Evolutionary conservation across 2,797 vertebrate species (phyloP).

Genomic region (Chelon auratus): DNA sequence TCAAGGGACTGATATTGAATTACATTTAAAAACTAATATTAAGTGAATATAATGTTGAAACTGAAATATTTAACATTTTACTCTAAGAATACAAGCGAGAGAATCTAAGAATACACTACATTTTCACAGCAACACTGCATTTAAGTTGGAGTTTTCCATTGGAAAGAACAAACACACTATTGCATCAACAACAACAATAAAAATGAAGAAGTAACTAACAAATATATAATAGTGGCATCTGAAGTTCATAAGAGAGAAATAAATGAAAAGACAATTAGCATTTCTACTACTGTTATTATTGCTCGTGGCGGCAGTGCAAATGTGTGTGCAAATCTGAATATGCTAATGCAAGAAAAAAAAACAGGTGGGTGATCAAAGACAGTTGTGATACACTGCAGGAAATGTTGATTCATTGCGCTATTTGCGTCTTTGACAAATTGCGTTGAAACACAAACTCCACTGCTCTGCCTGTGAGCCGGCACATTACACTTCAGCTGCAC

Average conservation of each 20-base stretch:
- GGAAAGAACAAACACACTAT: too few species aligned
- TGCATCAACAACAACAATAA: too few species aligned
- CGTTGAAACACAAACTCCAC: constrained; percentile 45
- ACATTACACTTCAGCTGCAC: constrained; percentile 32
- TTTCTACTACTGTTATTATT: not conserved
- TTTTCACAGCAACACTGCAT: not conserved
- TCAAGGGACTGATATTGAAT: too few species aligned
- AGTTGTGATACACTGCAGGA: constrained; percentile 22
- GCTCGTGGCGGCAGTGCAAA: not conserved
- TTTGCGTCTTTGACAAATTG: constrained; percentile 60
- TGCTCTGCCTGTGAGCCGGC: constrained; percentile 31
- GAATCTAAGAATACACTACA: not conserved
- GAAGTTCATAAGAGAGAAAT: not conserved
- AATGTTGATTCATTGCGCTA: constrained; percentile 58
- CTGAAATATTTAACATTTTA: too few species aligned
- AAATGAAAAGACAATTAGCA: not conserved
- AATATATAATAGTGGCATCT: not conserved
- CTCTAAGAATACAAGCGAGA: too few species aligned
- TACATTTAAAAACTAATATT: too few species aligned
- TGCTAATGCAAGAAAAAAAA: constrained; percentile 6
- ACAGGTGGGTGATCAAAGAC: constrained; percentile 38
- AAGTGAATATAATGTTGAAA: too few species aligned
- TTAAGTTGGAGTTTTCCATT: too few species aligned
- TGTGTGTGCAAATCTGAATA: constrained; percentile 10
- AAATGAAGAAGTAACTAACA: not conserved